Evolutionary conservation across 2,888 invertebrate genomes (phyloP).

Genomic region (Girardia tigrina): DNA sequence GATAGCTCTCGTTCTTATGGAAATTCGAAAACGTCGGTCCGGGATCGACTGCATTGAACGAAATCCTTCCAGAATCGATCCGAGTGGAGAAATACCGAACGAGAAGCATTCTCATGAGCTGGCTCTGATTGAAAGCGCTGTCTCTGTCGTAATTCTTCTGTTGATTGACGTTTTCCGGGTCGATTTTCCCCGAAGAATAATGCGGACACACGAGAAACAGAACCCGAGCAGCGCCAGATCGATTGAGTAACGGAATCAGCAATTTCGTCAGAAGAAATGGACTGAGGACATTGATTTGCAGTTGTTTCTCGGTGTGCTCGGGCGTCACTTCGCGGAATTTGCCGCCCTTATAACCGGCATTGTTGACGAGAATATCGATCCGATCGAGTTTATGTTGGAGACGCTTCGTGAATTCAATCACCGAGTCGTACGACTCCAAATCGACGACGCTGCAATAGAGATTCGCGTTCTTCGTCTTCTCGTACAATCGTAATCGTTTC

Average conservation of each 20-base stretch:
- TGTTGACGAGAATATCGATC: background rate
- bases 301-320: background rate
- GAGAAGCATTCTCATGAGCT: background rate
- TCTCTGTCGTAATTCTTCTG: background rate
- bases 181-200: background rate
- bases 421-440: background rate
- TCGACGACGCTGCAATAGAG: background rate
- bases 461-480: background rate
- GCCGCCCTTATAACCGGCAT: background rate
- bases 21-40: background rate
- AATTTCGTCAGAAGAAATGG: background rate
- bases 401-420: background rate
- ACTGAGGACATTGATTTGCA: background rate
- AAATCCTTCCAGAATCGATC: background rate
- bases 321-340: background rate
- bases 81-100: background rate
- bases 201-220: background rate
- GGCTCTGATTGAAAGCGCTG: background rate
- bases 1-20: background rate
- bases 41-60: background rate
- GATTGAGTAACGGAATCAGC: background rate
- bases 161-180: background rate
- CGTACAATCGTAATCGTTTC: background rate
- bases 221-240: background rate
- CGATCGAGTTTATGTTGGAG: background rate